A percentile compares a stretch with the other conserved stretches of the same genome.
These are phyloP conservation scores for Eulimnadia texana DNA, from an alignment of 1,140 invertebrate genomes.

Conservation along the genomic window DNA sequence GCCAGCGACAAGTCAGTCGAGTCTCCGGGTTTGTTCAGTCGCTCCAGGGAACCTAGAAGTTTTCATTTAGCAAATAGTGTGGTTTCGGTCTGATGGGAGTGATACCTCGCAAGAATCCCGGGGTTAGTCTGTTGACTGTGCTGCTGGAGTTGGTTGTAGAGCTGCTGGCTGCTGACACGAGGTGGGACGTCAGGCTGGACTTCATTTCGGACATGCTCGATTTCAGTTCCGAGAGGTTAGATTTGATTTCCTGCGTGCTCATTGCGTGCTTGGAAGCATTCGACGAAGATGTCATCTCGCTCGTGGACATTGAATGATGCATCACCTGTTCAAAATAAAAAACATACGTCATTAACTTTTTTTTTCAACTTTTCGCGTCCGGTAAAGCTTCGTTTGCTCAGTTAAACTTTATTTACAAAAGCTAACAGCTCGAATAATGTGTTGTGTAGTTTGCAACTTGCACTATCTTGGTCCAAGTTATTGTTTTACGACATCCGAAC, in stretches of 20 bases:
- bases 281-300: constrained; percentile 5
- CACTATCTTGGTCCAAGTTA: no score
- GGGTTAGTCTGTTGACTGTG: neutral
- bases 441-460: no score
- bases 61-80: no score
- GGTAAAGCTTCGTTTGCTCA: neutral
- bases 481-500: no score
- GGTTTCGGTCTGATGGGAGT: no score
- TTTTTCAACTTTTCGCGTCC: neutral
- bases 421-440: no score
- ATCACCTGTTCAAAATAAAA: constrained; percentile 9
- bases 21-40: neutral
- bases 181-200: constrained; percentile 21
- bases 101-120: constrained; percentile 3
- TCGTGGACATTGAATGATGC: constrained; percentile 14
- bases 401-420: no score
- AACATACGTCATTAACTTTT: neutral
- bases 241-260: constrained; percentile 36
- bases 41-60: constrained; percentile 4
- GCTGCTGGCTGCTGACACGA: constrained; percentile 6
- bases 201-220: constrained; percentile 64
- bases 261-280: constrained; percentile 1
- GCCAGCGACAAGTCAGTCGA: neutral
- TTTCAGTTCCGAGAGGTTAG: constrained; percentile 56
- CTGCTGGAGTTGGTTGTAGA: neutral